Base-by-base conservation (phyloP, 92 coral and sea anemone species). In the Paramuricea clavata region DNA sequence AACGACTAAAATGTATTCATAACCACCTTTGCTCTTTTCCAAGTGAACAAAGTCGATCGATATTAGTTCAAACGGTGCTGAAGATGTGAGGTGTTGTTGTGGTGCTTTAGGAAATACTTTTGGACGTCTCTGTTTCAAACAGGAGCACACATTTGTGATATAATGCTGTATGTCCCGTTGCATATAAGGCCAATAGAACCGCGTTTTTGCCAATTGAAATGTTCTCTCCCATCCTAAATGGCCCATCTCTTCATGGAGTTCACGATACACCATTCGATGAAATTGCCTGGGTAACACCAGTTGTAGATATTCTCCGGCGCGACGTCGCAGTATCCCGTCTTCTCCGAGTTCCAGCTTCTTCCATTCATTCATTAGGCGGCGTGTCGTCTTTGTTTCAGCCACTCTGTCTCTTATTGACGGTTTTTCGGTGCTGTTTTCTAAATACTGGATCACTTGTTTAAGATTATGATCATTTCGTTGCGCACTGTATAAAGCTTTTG, bases 401-500 rank as follows among this genome's bases (percentile, higher is more conserved):
- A n/a, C n/a, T n/a, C n/a, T n/a, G n/a, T n/a, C 61, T 52, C 61
- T 13, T 21, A 25, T 76, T 76, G 81, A 52, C 23, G 81, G 81
- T 42, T 49, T 76, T 31, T 76, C 64, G 22, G 49, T 76, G 65
- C 65, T 47, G 65, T 49, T 76, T 76, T 21, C 81, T 19, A 76
- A 42, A 65, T 76, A 76, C 81, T 76, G 65, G 81, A 76, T 49
- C 41, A 76, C 65, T 76, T 76, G 81, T 50, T 50, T 76, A 49
- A 76, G 10, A 28, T 47, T 76, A 49, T 1, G 81, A n/a, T 76
- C 65, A 21, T 76, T 76, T 76, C 65, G 65, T 49, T 76, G 81
- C 19, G 81, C 44, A 41, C 49, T 76, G 81, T n/a, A n/a, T n/a
- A n/a, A n/a, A n/a, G n/a, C n/a, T n/a, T n/a, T n/a, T n/a, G n/a